A percentile compares a stretch with the other conserved stretches of the same genome.
Evolutionary conservation across 1,140 invertebrate genomes (phyloP).

Genomic region (Drosophila mayri): DNA sequence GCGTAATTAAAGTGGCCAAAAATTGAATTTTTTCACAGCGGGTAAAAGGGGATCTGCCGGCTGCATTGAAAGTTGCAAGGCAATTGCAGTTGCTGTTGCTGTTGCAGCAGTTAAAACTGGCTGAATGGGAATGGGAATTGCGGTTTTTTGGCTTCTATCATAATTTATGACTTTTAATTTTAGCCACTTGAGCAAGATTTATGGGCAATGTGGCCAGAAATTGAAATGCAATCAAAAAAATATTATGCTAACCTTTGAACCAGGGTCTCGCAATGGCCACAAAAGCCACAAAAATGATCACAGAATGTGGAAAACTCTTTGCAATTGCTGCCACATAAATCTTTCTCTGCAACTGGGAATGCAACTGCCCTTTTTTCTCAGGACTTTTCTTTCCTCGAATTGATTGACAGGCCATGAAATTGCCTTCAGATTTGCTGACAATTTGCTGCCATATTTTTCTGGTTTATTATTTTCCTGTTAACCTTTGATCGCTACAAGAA

Average conservation of each 20-base stretch:
- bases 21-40: slow-evolving; percentile 40
- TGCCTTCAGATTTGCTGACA: slow-evolving; percentile 44
- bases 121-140: slow-evolving; percentile 37
- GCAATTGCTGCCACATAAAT: slow-evolving; percentile 53
- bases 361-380: slow-evolving; percentile 24
- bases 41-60: not conserved
- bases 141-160: slow-evolving; percentile 47
- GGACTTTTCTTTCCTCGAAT: slow-evolving; percentile 13
- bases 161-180: slow-evolving; percentile 81
- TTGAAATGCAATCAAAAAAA: slow-evolving; percentile 82
- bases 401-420: slow-evolving; percentile 78
- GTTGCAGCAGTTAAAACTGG: slow-evolving; percentile 25
- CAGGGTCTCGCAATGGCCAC: slow-evolving; percentile 1
- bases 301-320: slow-evolving; percentile 12
- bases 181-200: slow-evolving; percentile 73
- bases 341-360: slow-evolving; percentile 4
- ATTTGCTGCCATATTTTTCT: slow-evolving; percentile 9
- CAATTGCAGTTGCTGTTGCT: slow-evolving; percentile 17
- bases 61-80: slow-evolving; percentile 39
- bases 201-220: slow-evolving; percentile 66
- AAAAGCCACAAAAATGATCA: slow-evolving; percentile 30
- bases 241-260: slow-evolving; percentile 80
- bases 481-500: slow-evolving; percentile 4
- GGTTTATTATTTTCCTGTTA: slow-evolving; percentile 42
- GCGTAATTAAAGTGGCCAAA: slow-evolving; percentile 51